phyloP scores from a whole-genome alignment of 2,113 vertebrate species.

The Amphiprion ocellaris region DNA sequence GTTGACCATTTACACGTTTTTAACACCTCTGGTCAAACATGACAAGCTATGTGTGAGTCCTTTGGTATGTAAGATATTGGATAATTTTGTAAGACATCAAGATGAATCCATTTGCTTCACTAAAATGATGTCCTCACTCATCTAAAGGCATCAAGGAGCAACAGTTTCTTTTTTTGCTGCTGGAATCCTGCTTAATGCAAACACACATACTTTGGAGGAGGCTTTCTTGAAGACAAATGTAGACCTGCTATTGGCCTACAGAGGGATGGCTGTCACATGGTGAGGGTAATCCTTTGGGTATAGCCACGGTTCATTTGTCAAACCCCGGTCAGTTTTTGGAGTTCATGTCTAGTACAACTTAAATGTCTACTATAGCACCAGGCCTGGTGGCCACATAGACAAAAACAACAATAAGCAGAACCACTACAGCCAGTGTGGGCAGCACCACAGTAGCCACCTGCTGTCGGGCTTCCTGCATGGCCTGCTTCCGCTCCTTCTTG shows the following conservation, averaged over 20 bases:
- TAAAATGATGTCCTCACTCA: conserved; percentile 22
- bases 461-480: conserved; percentile 97
- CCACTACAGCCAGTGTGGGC: conserved; percentile 91
- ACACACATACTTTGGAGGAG: conserved; percentile 39
- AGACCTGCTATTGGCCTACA: not conserved
- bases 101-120: conserved; percentile 28
- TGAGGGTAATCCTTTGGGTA: conserved; percentile 49
- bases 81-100: conserved; percentile 42
- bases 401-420: conserved; percentile 93
- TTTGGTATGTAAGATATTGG: conserved; percentile 64
- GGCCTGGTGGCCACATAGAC: conserved; percentile 97
- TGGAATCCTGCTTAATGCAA: conserved; percentile 12
- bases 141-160: conserved; percentile 45
- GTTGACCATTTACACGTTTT: not conserved
- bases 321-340: conserved; percentile 10
- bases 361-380: conserved; percentile 83
- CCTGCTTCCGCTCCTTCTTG: conserved; percentile 97
- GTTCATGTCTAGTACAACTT: conserved; percentile 9
- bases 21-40: conserved; percentile 33
- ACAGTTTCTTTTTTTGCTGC: conserved; percentile 35
- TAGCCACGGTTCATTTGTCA: conserved; percentile 27
- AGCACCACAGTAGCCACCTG: conserved; percentile 94
- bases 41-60: conserved; percentile 39
- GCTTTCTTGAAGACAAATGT: conserved; percentile 42
- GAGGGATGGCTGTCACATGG: not conserved